Evolutionary conservation across 64 coral and sea anemone species (phyloP).

Genomic region (Astreopora myriophthalma): DNA sequence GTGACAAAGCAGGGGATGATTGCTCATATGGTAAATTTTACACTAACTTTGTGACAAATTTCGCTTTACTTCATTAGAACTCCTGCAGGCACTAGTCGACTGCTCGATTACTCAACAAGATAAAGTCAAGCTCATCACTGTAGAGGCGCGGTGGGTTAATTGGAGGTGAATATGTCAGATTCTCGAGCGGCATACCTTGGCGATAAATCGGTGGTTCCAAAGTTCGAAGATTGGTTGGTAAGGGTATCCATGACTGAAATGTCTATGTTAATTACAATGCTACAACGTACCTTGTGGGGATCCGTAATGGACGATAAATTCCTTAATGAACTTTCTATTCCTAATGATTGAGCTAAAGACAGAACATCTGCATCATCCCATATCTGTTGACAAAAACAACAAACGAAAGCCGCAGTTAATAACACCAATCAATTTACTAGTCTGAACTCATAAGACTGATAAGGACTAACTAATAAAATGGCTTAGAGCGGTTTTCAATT

Average conservation of each 20-base stretch:
- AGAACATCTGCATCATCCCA: slow-evolving; percentile 38
- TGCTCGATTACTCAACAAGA: not conserved
- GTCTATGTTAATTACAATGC: not conserved
- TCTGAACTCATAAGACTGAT: not conserved
- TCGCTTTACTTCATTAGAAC: no score
- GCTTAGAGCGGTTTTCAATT: no score
- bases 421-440: not conserved
- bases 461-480: not conserved
- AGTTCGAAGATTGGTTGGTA: no score
- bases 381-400: slow-evolving; percentile 19
- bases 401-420: not conserved
- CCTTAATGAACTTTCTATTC: slow-evolving; percentile 35
- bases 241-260: no score
- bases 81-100: no score
- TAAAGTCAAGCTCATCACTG: not conserved
- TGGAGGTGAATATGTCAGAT: no score
- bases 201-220: no score
- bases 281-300: slow-evolving; percentile 53
- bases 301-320: slow-evolving; percentile 1
- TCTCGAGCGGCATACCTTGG: no score
- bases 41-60: not conserved
- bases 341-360: slow-evolving; percentile 57
- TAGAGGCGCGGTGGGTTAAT: no score
- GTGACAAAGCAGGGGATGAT: not conserved
- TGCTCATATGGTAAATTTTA: not conserved